Evolutionary conservation across 2,888 invertebrate species (phyloP).

Genomic region (Alloscopus bannaensis): DNA sequence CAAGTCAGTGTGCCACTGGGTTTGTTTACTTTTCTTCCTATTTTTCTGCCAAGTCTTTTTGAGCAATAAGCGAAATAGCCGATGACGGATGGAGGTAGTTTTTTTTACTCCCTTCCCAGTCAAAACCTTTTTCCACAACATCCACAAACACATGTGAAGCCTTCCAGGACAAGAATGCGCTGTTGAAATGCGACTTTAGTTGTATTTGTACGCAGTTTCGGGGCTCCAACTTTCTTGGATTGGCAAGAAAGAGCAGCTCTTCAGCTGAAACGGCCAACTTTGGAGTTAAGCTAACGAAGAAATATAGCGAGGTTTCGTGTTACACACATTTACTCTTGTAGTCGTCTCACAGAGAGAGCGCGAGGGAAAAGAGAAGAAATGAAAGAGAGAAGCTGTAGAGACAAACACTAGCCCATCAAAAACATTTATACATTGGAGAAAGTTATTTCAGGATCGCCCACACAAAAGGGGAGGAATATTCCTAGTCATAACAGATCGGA

Average conservation of each 20-base stretch:
- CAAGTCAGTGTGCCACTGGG: conserved; percentile 55
- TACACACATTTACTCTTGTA: conserved; percentile 5
- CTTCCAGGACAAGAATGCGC: no score
- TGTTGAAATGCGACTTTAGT: no score
- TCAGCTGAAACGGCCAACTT: no score
- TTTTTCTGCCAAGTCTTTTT: conserved; percentile 27
- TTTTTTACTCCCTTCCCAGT: conserved; percentile 8
- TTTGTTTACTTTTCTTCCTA: conserved; percentile 48
- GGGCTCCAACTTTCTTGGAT: no score
- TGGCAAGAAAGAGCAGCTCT: conserved; percentile 41
- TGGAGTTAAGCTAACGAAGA: conserved; percentile 27
- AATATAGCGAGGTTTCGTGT: conserved; percentile 27
- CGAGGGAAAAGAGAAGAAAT: no score
- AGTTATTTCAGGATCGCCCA: no score
- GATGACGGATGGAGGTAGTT: conserved; percentile 54
- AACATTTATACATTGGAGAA: neutral
- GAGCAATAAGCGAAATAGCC: conserved; percentile 53
- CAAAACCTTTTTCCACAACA: no score
- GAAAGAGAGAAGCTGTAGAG: no score
- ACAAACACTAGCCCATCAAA: neutral
- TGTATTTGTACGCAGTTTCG: conserved; percentile 7
- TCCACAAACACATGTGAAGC: no score
- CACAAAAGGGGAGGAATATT: no score
- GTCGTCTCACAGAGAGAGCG: neutral
- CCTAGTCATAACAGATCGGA: no score